Conservation (phyloP, 2,888 invertebrate species). For the Nephrocerus scutellatus region DNA sequence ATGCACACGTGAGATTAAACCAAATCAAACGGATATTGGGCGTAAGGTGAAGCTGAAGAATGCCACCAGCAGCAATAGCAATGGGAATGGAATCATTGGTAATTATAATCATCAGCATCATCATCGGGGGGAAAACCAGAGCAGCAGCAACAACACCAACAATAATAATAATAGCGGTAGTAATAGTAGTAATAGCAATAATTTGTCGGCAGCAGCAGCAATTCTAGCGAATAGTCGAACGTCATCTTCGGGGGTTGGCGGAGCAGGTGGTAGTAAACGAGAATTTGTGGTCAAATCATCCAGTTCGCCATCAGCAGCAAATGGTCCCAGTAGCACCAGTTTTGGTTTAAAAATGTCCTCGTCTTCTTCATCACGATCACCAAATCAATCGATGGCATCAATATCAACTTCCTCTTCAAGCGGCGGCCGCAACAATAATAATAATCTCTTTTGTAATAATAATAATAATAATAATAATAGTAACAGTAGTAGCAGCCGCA, state of each 20-base stretch:
- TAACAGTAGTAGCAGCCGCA: conserved; percentile 10
- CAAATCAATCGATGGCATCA: conserved; percentile 32
- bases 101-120: conserved; percentile 20
- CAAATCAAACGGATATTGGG: conserved; percentile 82
- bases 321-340: conserved; percentile 13
- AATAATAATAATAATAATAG: conserved; percentile 15
- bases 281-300: conserved; percentile 9
- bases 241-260: too few species aligned
- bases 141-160: conserved; percentile 17
- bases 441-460: conserved; percentile 10
- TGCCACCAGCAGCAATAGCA: conserved; percentile 13
- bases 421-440: conserved; percentile 16
- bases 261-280: conserved; percentile 3
- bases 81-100: conserved; percentile 17
- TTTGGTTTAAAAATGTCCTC: conserved; percentile 21
- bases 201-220: conserved; percentile 20
- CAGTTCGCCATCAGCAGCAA: conserved; percentile 23
- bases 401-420: conserved; percentile 13
- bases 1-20: conserved; percentile 90
- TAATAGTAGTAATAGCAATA: conserved; percentile 38
- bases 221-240: too few species aligned
- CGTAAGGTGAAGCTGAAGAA: conserved; percentile 76
- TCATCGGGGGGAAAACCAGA: background rate
- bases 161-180: conserved; percentile 36
- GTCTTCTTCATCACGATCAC: conserved; percentile 35